Evolutionary conservation across 2,888 invertebrate genomes (phyloP).

Genomic region (Cacoxenus indagator): DNA sequence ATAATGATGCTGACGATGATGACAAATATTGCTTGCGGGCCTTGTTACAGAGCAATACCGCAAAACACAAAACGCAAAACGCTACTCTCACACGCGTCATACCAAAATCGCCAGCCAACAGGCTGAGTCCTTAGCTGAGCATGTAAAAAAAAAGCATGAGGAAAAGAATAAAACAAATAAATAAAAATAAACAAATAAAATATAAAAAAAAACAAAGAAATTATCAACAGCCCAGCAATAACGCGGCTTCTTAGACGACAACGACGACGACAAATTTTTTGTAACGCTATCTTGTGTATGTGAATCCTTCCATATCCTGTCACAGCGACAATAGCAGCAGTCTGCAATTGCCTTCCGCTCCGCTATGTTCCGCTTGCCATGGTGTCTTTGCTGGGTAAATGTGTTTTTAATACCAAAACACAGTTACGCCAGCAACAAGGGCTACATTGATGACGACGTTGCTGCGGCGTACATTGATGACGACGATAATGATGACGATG

Average conservation of each 20-base stretch:
- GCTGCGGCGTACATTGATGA: not conserved
- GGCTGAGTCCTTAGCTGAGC: not conserved
- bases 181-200: slow-evolving; percentile 11
- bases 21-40: slow-evolving; percentile 66
- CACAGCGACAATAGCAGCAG: too few species aligned
- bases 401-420: slow-evolving; percentile 48
- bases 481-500: not conserved
- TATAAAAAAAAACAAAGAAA: slow-evolving; percentile 42
- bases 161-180: not conserved
- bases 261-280: too few species aligned
- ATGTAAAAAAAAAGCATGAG: not conserved
- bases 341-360: not conserved
- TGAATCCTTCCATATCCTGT: slow-evolving; percentile 39
- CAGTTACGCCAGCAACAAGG: not conserved
- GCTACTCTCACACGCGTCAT: not conserved
- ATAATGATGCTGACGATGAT: slow-evolving; percentile 55
- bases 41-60: slow-evolving; percentile 43
- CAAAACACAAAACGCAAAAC: slow-evolving; percentile 22
- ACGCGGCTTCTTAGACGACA: slow-evolving; percentile 7
- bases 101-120: slow-evolving; percentile 13
- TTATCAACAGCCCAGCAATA: slow-evolving; percentile 39
- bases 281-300: not conserved
- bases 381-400: slow-evolving; percentile 36
- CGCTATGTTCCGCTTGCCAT: not conserved
- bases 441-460: not conserved